Evolutionary conservation across 2,888 invertebrate species (phyloP).

Genomic region (Ethmia dodecea): DNA sequence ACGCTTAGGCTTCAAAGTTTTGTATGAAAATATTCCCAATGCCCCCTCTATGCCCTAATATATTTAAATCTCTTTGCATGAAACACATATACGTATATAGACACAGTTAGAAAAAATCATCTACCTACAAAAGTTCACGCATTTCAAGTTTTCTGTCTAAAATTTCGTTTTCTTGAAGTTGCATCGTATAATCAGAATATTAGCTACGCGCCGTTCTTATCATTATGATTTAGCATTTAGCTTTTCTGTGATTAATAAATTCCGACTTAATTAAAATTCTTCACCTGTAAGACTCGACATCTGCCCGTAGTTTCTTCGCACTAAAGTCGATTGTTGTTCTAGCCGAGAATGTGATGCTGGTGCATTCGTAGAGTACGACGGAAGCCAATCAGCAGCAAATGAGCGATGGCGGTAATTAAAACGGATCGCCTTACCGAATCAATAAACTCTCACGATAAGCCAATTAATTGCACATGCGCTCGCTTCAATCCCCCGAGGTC

Average conservation of each 20-base stretch:
- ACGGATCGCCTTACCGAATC: slow-evolving; percentile 74
- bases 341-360: slow-evolving; percentile 24
- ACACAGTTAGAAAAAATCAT: no score
- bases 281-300: slow-evolving; percentile 15
- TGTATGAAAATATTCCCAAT: no score
- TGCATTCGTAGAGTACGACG: slow-evolving; percentile 22
- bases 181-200: no score
- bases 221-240: no score
- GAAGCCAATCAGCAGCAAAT: slow-evolving; percentile 66
- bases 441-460: slow-evolving; percentile 70
- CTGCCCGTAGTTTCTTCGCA: background rate
- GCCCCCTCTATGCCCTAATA: no score
- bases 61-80: no score
- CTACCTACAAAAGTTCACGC: no score
- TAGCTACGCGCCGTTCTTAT: no score
- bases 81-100: no score
- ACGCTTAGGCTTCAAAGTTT: no score
- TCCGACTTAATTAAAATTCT: slow-evolving; percentile 26
- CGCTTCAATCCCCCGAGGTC: slow-evolving; percentile 44
- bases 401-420: slow-evolving; percentile 72
- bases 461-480: slow-evolving; percentile 70
- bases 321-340: slow-evolving; percentile 20
- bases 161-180: no score
- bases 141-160: no score
- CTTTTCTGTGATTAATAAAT: slow-evolving; percentile 20